Percentiles rank a stretch among this genome's conserved stretches.
These are phyloP conservation scores for Aleiodes leptofemur DNA, from an alignment of 2,888 invertebrate species.

Conservation along the genomic window DNA sequence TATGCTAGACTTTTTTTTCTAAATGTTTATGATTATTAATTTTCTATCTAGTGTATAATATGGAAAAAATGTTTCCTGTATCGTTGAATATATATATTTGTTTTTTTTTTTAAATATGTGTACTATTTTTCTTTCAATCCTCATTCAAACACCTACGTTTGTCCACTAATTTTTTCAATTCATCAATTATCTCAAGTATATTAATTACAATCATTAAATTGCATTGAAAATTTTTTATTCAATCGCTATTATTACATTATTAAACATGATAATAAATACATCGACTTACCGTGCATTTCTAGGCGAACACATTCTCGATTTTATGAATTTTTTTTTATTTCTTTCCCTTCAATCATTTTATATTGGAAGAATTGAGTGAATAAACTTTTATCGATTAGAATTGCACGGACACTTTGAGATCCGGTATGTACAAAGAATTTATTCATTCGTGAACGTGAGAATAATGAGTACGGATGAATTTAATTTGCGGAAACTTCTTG, in stretches of 20 bases:
- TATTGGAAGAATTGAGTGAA: background rate
- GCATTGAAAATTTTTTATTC: slow-evolving; percentile 12
- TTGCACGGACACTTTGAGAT: slow-evolving; percentile 19
- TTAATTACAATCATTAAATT: background rate
- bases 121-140: background rate
- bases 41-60: slow-evolving; percentile 36
- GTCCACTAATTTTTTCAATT: no score
- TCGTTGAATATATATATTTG: slow-evolving; percentile 35
- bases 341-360: background rate
- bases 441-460: background rate
- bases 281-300: slow-evolving; percentile 23
- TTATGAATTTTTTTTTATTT: background rate
- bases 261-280: slow-evolving; percentile 21
- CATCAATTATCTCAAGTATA: no score
- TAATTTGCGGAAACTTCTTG: slow-evolving; percentile 73
- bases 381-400: background rate
- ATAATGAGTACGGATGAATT: slow-evolving; percentile 44
- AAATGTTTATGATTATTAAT: slow-evolving; percentile 24
- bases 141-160: no score
- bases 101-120: slow-evolving; percentile 11
- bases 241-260: slow-evolving; percentile 5
- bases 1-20: background rate
- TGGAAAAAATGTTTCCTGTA: slow-evolving; percentile 36
- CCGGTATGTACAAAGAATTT: slow-evolving; percentile 35
- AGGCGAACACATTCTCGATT: slow-evolving; percentile 1